Conservation (phyloP, 2,797 vertebrate species). For the Hirundo rustica region DNA sequence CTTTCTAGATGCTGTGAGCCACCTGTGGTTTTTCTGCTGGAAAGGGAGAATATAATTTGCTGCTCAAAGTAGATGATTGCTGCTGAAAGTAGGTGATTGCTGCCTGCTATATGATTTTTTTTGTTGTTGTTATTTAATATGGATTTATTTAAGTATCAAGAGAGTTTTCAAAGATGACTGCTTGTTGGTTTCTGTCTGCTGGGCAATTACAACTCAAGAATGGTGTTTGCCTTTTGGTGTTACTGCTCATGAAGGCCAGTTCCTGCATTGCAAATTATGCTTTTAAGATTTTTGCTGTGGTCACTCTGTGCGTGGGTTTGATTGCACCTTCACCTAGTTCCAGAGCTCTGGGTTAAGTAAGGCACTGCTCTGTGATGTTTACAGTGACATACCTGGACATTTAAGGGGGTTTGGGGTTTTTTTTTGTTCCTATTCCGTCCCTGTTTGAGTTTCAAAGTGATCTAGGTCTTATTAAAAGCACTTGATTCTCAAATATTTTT, state of each 20-base stretch:
- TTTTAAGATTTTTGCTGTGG: not conserved
- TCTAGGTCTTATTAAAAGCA: not conserved
- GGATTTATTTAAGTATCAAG: not conserved
- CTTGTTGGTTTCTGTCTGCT: not conserved
- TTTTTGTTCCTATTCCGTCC: not conserved
- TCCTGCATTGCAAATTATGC: not conserved
- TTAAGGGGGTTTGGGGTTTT: accelerated
- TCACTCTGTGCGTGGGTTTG: not conserved
- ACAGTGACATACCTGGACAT: not conserved
- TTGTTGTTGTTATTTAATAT: not conserved
- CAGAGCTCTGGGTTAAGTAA: not conserved
- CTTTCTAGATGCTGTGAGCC: not conserved
- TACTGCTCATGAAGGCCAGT: not conserved
- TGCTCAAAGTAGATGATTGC: not conserved
- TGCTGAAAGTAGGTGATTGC: not conserved
- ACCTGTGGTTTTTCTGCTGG: not conserved
- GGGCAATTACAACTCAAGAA: not conserved
- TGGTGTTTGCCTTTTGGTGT: not conserved
- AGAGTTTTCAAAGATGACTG: not conserved
- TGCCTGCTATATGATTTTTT: not conserved
- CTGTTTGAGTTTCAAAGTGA: not conserved
- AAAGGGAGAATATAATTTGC: not conserved
- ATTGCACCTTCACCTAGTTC: not conserved
- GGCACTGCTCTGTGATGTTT: not conserved
- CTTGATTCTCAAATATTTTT: not conserved